Conservation (phyloP, 2,113 vertebrate species). For the Trematomus loennbergii region DNA sequence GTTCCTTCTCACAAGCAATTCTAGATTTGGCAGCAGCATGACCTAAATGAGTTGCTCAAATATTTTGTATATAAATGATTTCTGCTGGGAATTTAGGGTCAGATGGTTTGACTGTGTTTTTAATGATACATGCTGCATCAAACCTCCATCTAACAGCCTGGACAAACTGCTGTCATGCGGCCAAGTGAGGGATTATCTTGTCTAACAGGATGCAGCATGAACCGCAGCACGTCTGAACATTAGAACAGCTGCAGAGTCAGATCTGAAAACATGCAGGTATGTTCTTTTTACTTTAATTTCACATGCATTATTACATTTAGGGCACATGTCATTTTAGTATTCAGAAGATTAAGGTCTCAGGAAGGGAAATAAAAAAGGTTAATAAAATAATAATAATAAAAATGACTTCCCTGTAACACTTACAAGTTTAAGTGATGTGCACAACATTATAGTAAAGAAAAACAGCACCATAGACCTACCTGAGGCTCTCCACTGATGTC, state of each 20-base stretch:
- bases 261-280: not conserved
- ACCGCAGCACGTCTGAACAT: constrained; percentile 31
- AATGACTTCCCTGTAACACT: not conserved
- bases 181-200: constrained; percentile 29
- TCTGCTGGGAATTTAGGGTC: too few species aligned
- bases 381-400: too few species aligned
- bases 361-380: too few species aligned
- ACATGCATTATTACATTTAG: not conserved
- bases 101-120: not conserved
- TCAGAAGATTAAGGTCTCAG: not conserved
- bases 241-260: constrained; percentile 14
- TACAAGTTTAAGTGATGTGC: too few species aligned
- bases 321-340: not conserved
- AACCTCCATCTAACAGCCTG: not conserved
- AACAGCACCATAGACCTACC: constrained; percentile 76
- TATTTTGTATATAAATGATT: too few species aligned
- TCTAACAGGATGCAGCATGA: constrained; percentile 47
- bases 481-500: constrained; percentile 96
- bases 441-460: not conserved
- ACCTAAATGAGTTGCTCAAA: too few species aligned
- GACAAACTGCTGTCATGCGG: constrained; percentile 25
- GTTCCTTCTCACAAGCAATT: too few species aligned
- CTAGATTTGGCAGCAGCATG: too few species aligned
- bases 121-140: constrained; percentile 1
- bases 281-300: too few species aligned